Percentiles rank a stretch among this genome's conserved stretches.
These are phyloP conservation scores for Sciaenops ocellatus DNA, from an alignment of 2,797 vertebrate genomes.

Conservation along the genomic window DNA sequence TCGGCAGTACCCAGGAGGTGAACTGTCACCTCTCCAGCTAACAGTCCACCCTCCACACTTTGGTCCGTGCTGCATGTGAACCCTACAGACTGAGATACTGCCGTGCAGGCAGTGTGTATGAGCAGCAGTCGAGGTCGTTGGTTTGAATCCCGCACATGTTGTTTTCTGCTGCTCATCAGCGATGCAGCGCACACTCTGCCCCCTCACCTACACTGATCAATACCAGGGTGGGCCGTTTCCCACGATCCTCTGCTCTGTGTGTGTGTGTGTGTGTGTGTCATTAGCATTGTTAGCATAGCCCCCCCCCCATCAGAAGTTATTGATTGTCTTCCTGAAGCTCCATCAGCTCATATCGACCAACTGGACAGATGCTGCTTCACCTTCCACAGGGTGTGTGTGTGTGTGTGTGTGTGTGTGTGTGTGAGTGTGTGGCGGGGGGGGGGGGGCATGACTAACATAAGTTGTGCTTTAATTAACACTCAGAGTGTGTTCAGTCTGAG, in stretches of 20 bases:
- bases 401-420: no score
- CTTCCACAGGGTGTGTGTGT: no score
- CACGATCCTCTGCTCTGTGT: conserved; percentile 50
- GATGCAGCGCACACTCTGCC: not conserved
- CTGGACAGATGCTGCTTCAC: conserved; percentile 30
- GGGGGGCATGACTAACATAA: not conserved
- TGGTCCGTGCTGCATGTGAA: no score
- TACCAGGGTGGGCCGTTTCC: conserved; percentile 45
- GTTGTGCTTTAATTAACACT: conserved; percentile 47
- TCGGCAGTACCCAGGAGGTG: no score
- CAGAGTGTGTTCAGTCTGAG: conserved; percentile 8
- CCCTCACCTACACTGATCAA: conserved; percentile 34
- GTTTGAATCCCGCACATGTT: no score
- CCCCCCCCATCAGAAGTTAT: conserved; percentile 36
- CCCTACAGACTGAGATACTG: no score
- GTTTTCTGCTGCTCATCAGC: not conserved
- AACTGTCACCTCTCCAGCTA: no score
- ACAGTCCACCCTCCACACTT: no score
- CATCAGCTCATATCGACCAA: conserved; percentile 38
- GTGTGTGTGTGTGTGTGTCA: conserved; percentile 35
- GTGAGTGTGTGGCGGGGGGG: no score
- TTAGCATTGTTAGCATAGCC: conserved; percentile 45
- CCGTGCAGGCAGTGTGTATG: no score
- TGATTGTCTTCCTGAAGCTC: conserved; percentile 35
- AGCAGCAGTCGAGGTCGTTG: no score